Conservation (phyloP, 2,113 vertebrate species). For the Euleptes europaea region DNA sequence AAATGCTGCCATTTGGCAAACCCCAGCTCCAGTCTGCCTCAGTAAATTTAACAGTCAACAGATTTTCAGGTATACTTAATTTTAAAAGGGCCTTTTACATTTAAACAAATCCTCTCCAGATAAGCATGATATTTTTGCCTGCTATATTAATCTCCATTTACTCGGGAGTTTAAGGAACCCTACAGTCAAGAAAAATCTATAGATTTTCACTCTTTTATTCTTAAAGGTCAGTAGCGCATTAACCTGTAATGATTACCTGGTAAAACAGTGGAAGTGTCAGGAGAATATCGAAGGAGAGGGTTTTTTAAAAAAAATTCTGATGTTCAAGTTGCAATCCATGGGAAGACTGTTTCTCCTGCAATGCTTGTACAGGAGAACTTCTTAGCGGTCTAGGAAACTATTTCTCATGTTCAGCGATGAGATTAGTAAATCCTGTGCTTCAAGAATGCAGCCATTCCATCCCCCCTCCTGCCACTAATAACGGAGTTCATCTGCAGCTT, state of each 20-base stretch:
- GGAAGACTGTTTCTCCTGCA: background rate
- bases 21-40: constrained; percentile 43
- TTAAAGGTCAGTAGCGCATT: background rate
- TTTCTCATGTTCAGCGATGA: background rate
- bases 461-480: background rate
- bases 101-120: constrained; percentile 54
- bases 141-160: background rate
- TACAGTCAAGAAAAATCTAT: background rate
- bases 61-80: constrained; percentile 52
- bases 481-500: background rate
- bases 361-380: background rate
- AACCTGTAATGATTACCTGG: background rate
- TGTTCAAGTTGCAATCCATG: background rate
- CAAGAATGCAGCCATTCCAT: background rate
- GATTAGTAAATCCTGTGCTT: background rate
- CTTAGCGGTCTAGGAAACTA: no score
- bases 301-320: background rate
- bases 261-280: background rate
- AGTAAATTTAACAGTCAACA: constrained; percentile 61
- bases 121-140: background rate
- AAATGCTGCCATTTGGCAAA: constrained; percentile 56
- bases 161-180: background rate
- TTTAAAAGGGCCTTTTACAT: constrained; percentile 42
- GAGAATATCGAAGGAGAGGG: background rate
- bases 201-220: background rate